phyloP scores from a whole-genome alignment of 2,797 vertebrate genomes.

The Brachyrhaphis roseni region DNA sequence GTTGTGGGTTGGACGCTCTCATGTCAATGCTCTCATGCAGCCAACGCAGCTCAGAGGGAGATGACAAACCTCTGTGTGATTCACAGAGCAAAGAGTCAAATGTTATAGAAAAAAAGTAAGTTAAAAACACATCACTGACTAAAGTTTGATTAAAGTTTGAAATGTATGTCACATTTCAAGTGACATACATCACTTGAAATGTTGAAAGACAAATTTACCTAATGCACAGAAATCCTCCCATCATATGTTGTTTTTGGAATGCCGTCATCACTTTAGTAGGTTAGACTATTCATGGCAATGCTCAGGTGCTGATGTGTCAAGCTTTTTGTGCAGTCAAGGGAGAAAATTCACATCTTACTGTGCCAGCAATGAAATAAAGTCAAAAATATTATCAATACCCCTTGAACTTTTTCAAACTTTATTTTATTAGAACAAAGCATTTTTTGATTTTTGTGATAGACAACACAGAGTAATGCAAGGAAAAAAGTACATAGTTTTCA shows the following conservation, averaged over 20 bases:
- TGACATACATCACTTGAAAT: not conserved
- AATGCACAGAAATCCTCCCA: not conserved
- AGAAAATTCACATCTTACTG: too few relatives aligned
- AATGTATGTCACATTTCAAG: not conserved
- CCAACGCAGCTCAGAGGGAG: constrained; percentile 28
- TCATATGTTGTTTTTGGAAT: too few relatives aligned
- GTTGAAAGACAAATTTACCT: not conserved
- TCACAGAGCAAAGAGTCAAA: constrained; percentile 27
- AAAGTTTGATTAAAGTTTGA: too few relatives aligned
- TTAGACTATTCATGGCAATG: too few relatives aligned
- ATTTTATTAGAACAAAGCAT: not conserved
- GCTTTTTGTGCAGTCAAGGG: too few relatives aligned
- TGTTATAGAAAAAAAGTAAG: not conserved
- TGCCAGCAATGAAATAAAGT: too few relatives aligned
- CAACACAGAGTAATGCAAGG: too few relatives aligned
- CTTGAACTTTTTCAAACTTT: not conserved
- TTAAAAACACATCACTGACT: not conserved
- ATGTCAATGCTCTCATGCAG: not conserved
- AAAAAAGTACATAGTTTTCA: too few relatives aligned
- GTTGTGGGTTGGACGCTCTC: constrained; percentile 28
- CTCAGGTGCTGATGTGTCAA: too few relatives aligned
- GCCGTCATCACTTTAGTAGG: too few relatives aligned
- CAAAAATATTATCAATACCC: too few relatives aligned
- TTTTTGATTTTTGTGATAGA: not conserved
- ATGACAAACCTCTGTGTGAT: constrained; percentile 21